phyloP scores from a whole-genome alignment of 2,797 vertebrate genomes.

The Helicolenus hilgendorfi region DNA sequence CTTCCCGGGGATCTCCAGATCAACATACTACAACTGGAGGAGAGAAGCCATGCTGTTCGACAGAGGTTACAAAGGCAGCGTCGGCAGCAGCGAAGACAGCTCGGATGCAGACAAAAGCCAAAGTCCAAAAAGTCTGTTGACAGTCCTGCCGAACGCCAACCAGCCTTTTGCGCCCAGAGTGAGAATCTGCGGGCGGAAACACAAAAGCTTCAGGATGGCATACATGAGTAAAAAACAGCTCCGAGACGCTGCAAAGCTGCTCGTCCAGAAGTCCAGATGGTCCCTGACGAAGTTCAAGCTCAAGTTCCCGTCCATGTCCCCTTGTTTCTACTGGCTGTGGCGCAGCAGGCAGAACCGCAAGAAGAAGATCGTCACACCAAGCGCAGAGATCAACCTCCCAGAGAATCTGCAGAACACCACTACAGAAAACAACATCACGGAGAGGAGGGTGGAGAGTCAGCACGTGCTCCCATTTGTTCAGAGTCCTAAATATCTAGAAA shows the following conservation, averaged over 20 bases:
- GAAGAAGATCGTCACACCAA: slow-evolving; percentile 28
- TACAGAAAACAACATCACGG: slow-evolving; percentile 13
- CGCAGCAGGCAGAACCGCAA: slow-evolving; percentile 75
- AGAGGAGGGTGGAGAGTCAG: background rate
- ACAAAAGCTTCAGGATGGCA: slow-evolving; percentile 79
- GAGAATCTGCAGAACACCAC: background rate
- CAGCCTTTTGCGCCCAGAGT: slow-evolving; percentile 41
- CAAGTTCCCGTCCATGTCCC: slow-evolving; percentile 92
- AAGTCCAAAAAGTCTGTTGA: slow-evolving; percentile 73
- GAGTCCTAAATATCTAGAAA: slow-evolving; percentile 32
- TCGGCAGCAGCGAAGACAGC: slow-evolving; percentile 84
- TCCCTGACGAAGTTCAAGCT: slow-evolving; percentile 94
- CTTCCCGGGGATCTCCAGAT: slow-evolving; percentile 96
- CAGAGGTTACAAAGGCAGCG: slow-evolving; percentile 80
- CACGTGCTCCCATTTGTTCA: slow-evolving; percentile 45
- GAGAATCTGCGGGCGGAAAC: slow-evolving; percentile 72
- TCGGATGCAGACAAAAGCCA: slow-evolving; percentile 84
- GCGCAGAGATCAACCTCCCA: slow-evolving; percentile 8
- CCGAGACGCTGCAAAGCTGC: slow-evolving; percentile 90
- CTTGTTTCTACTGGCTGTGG: slow-evolving; percentile 95
- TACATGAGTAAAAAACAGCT: slow-evolving; percentile 92
- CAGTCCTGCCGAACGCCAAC: background rate
- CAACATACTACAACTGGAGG: slow-evolving; percentile 98
- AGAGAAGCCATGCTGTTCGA: slow-evolving; percentile 93
- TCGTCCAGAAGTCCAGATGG: slow-evolving; percentile 89